Conservation (phyloP, 53 echinoderm and acorn worm genomes). For the Glandiceps talaboti region DNA sequence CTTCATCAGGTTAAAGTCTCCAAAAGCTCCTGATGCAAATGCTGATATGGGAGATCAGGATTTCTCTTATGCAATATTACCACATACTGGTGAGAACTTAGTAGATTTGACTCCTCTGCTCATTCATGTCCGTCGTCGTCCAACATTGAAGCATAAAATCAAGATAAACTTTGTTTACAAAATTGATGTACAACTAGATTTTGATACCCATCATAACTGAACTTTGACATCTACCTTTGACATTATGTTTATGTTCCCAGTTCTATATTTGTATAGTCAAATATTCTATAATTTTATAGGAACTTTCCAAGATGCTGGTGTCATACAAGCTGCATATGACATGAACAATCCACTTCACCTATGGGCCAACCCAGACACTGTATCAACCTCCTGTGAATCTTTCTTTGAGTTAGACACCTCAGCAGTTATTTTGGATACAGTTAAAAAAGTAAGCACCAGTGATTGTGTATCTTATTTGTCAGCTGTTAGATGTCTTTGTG, state of each 20-base stretch:
- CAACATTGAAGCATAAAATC: no score
- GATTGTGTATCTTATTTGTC: no score
- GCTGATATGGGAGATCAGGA: slow-evolving; percentile 87
- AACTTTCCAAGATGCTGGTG: slow-evolving; percentile 68
- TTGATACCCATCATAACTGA: no score
- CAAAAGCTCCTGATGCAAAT: slow-evolving; percentile 69
- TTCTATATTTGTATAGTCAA: no score
- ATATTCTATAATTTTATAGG: slow-evolving; percentile 32
- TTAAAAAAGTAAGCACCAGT: slow-evolving; percentile 71
- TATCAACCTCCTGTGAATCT: not conserved
- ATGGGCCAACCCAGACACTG: slow-evolving; percentile 3
- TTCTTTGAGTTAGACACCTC: slow-evolving; percentile 49
- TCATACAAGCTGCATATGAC: slow-evolving; percentile 75
- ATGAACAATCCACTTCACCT: slow-evolving; percentile 57
- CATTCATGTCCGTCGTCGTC: not conserved
- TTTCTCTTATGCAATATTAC: slow-evolving; percentile 76
- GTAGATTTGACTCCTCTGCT: not conserved
- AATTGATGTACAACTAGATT: no score
- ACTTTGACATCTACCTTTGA: no score
- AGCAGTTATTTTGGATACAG: slow-evolving; percentile 69
- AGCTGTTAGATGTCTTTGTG: no score
- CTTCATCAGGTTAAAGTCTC: slow-evolving; percentile 50
- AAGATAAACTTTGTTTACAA: no score
- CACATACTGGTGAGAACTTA: slow-evolving; percentile 56
- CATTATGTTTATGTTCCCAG: no score